A percentile compares a stretch with the other conserved stretches of the same genome.
These are phyloP conservation scores for Eilema depressum DNA, from an alignment of 2,888 invertebrate species.

Conservation along the genomic window DNA sequence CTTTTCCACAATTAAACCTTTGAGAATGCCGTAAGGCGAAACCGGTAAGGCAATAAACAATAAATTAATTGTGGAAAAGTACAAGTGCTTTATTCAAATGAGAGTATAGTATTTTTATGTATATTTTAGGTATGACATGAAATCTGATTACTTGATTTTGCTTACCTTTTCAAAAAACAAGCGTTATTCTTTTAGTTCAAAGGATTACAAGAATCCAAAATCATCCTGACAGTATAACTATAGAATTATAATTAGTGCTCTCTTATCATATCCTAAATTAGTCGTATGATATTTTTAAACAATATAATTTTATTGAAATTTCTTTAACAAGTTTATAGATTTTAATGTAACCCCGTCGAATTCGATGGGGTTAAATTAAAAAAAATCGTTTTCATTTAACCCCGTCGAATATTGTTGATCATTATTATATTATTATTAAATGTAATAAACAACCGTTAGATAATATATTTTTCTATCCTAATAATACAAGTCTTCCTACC, in stretches of 20 bases:
- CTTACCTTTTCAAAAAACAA: background rate
- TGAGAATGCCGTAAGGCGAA: too few species aligned
- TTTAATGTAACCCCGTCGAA: background rate
- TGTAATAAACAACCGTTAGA: background rate
- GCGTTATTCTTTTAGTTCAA: background rate
- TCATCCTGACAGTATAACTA: background rate
- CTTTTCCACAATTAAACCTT: too few species aligned
- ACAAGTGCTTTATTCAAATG: too few species aligned
- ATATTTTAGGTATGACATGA: too few species aligned
- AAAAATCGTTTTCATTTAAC: background rate
- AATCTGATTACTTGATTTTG: too few species aligned
- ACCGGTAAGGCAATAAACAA: too few species aligned
- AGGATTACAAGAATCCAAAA: background rate
- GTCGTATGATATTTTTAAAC: background rate
- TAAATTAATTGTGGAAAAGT: too few species aligned
- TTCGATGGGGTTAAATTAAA: too few species aligned
- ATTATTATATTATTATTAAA: background rate
- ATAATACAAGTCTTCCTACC: background rate
- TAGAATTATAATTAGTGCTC: too few species aligned
- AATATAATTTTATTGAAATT: background rate
- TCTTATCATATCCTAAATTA: background rate
- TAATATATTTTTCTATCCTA: background rate
- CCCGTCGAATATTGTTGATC: background rate
- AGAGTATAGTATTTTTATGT: too few species aligned
- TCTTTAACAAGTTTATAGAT: constrained; percentile 1